Evolutionary conservation across 2,888 invertebrate genomes (phyloP).

Genomic region (Trileptium ribeirensis): DNA sequence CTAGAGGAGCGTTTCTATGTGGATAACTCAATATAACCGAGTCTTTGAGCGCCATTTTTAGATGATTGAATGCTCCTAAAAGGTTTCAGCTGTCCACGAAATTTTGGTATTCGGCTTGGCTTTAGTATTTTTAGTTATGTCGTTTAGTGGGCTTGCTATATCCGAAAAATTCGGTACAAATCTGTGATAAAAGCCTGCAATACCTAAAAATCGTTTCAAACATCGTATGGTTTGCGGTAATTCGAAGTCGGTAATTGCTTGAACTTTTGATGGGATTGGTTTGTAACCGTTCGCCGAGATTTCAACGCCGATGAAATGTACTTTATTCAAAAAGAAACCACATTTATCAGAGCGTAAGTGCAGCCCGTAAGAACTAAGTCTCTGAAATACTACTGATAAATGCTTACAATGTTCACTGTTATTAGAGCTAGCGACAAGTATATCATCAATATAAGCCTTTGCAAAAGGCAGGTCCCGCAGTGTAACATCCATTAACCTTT

Average conservation of each 20-base stretch:
- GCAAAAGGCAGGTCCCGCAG: not conserved
- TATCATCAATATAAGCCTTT: not conserved
- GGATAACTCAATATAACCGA: too few species aligned
- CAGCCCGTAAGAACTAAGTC: not conserved
- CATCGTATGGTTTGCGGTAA: not conserved
- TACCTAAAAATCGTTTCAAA: not conserved
- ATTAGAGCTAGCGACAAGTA: not conserved
- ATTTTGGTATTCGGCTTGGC: too few species aligned
- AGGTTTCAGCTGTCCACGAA: too few species aligned
- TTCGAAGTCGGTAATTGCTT: not conserved
- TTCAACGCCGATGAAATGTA: not conserved
- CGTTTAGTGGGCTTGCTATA: not conserved
- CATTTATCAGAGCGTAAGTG: not conserved
- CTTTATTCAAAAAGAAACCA: not conserved
- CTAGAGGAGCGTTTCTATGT: too few species aligned
- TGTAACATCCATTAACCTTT: constrained; percentile 24
- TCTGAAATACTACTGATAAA: not conserved
- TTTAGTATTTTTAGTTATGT: not conserved
- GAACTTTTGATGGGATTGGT: not conserved
- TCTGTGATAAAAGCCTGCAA: not conserved
- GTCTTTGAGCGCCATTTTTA: too few species aligned
- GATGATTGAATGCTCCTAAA: too few species aligned
- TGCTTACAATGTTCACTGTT: not conserved
- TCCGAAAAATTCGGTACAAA: not conserved
- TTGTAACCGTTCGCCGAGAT: not conserved